Base-by-base conservation (phyloP, 2,888 invertebrate species). In the Corbicula japonica region DNA sequence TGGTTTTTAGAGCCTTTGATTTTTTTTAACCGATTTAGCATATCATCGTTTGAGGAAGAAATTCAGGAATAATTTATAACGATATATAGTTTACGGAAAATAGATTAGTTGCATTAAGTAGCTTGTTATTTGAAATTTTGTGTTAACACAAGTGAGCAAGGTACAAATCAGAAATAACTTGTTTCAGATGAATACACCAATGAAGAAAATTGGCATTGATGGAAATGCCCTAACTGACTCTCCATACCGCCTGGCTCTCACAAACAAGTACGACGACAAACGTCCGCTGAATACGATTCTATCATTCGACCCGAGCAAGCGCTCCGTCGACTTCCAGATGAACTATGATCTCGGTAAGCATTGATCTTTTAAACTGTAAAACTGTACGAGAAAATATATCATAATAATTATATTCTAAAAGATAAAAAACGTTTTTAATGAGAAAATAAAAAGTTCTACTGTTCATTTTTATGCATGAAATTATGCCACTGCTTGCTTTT, bases 141-240 rank as follows among this genome's bases (percentile, higher is more conserved):
- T 12, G 21, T 21, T 38, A 1, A 21, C 18, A 4, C 2, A 21
- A 38, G 1, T 1, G 30, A 10, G 26, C 1, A 34, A 4, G 38
- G 15, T 15, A 44, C 26, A 4, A 23, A 44, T 41, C 26, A 5
- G 44, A 1, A 23, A 12, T 4, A 26, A 41, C 21, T 18, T 38
- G 44, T 1, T 1, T 38, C 74, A 89, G 89, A 65, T 88, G 38
- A 68, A 65, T 21, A 84, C 86, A 1, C 89, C 88, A 56, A 68
- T 88, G 38, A 87, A 87, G 66, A 83, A 85, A 18, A 77, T 89
- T 48, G 76, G 80, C n/a, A 80, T 88, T 21, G 69, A 71, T 38
- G 85, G 86, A 23, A 79, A 80, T 32, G 63, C 84, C 6, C 63
- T 79, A 18, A 75, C 69, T 18, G 68, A 73, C 15, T 75, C 73